Conservation (phyloP, 1,140 invertebrate genomes). For the Stegodyphus dumicola region DNA sequence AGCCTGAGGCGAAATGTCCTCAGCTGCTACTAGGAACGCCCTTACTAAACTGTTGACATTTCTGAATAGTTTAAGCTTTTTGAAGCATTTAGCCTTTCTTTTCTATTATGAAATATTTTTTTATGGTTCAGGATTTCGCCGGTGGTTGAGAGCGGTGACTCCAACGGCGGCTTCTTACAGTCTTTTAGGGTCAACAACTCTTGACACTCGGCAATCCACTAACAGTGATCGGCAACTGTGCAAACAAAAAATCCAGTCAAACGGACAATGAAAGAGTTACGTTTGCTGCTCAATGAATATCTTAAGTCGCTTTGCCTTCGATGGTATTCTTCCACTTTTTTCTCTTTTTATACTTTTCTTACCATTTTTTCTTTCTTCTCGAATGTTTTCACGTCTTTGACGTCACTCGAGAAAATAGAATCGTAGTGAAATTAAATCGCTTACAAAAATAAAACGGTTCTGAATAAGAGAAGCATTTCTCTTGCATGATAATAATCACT, state of each 20-base stretch:
- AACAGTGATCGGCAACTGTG: constrained; percentile 48
- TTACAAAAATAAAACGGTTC: constrained; percentile 5
- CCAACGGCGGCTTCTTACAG: constrained; percentile 23
- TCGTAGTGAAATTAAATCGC: constrained; percentile 35
- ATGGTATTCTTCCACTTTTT: constrained; percentile 1
- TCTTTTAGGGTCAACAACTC: constrained; percentile 55
- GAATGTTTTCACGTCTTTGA: constrained; percentile 14
- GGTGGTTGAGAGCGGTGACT: constrained; percentile 48
- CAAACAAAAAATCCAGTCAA: constrained; percentile 57
- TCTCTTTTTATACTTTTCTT: constrained; percentile 26
- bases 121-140: constrained; percentile 29
- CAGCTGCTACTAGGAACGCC: background rate
- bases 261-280: constrained; percentile 58
- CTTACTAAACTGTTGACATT: constrained; percentile 50
- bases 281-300: constrained; percentile 51
- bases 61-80: constrained; percentile 47
- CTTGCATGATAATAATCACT: too few species aligned
- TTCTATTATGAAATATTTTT: constrained; percentile 38
- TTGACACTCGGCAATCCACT: constrained; percentile 56
- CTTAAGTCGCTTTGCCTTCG: constrained; percentile 41
- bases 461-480: too few species aligned
- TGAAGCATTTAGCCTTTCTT: constrained; percentile 25
- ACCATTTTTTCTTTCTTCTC: background rate
- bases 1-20: background rate
- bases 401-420: constrained; percentile 38